A percentile compares a stretch with the other conserved stretches of the same genome.
phyloP scores from a whole-genome alignment of 2,797 vertebrate genomes.

The Macropodus opercularis region DNA sequence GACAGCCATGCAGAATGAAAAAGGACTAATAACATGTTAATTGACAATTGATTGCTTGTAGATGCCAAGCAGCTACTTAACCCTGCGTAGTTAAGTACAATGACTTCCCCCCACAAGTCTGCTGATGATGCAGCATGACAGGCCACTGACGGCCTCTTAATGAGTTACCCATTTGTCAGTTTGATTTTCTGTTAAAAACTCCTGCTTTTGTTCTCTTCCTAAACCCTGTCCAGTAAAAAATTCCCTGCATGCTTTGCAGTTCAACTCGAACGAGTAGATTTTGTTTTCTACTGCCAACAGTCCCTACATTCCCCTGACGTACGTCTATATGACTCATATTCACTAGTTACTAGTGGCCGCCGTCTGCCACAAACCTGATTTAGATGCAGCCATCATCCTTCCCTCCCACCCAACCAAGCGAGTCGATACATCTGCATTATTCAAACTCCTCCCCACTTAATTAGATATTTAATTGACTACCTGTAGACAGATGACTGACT shows the following conservation, averaged over 20 bases:
- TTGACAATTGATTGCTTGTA: slow-evolving; percentile 33
- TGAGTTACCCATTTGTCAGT: slow-evolving; percentile 9
- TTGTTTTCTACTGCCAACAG: slow-evolving; percentile 8
- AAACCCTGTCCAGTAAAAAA: no score
- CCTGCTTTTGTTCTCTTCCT: not conserved
- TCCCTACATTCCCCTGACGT: not conserved
- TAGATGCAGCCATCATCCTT: slow-evolving; percentile 61
- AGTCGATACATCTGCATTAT: slow-evolving; percentile 84
- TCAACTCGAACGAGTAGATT: no score
- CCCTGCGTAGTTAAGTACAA: slow-evolving; percentile 26
- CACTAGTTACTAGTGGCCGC: slow-evolving; percentile 34
- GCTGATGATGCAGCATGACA: slow-evolving; percentile 40
- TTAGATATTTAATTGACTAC: slow-evolving; percentile 86
- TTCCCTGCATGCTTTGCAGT: no score
- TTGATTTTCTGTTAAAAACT: not conserved
- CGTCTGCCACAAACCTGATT: slow-evolving; percentile 66
- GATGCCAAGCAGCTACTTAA: slow-evolving; percentile 39
- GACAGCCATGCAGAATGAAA: slow-evolving; percentile 4
- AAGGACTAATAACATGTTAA: slow-evolving; percentile 34
- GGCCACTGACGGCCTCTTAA: slow-evolving; percentile 37
- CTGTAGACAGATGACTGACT: slow-evolving; percentile 77
- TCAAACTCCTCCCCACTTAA: slow-evolving; percentile 83
- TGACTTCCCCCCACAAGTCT: slow-evolving; percentile 6
- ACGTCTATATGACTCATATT: slow-evolving; percentile 34
- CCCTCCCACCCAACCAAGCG: slow-evolving; percentile 53